A percentile compares a stretch with the other conserved stretches of the same genome.
These are phyloP conservation scores for Oscheius sp. DNA, from an alignment of 2,888 invertebrate genomes.

Conservation along the genomic window DNA sequence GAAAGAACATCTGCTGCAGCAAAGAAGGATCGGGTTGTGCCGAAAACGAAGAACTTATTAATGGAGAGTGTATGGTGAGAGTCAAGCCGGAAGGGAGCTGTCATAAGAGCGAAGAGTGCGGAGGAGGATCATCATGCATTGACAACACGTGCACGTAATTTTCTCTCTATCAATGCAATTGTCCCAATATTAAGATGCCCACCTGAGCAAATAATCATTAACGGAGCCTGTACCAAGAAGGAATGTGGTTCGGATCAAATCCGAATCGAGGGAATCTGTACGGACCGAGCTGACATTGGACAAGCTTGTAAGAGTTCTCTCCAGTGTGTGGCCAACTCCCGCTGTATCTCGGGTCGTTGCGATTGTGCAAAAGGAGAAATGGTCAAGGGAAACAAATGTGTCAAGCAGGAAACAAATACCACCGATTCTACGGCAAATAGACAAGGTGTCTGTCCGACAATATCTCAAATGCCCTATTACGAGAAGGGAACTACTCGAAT, in stretches of 20 bases:
- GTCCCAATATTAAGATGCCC: conserved; percentile 42
- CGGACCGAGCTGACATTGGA: conserved; percentile 48
- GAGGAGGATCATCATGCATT: conserved; percentile 51
- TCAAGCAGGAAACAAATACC: conserved; percentile 4
- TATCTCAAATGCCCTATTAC: conserved; percentile 41
- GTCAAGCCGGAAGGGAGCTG: conserved; percentile 52
- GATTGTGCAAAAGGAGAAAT: conserved; percentile 54
- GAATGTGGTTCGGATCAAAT: conserved; percentile 50
- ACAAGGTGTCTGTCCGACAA: conserved; percentile 37
- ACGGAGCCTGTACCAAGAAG: conserved; percentile 48
- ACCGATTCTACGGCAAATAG: conserved; percentile 5
- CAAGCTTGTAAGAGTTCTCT: conserved; percentile 51
- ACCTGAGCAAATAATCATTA: conserved; percentile 41
- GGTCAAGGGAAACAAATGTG: conserved; percentile 35
- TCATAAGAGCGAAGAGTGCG: conserved; percentile 54
- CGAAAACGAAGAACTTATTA: conserved; percentile 51
- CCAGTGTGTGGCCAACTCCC: conserved; percentile 53
- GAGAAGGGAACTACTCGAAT: conserved; percentile 37
- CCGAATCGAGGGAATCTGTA: conserved; percentile 52
- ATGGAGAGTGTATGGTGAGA: conserved; percentile 48
- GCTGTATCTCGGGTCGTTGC: conserved; percentile 50
- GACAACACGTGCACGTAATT: conserved; percentile 51
- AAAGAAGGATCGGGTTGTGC: conserved; percentile 48
- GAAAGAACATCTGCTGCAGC: conserved; percentile 59
- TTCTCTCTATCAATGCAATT: not conserved